A percentile compares a stretch with the other conserved stretches of the same genome.
Conservation (phyloP, 2,113 vertebrate species). For the Xenopus tropicalis region UCB_Xtro_10.0 CM004443.2:168805501-168806000, state of each 20-base stretch:
- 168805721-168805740: constrained; percentile 60
- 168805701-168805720: constrained; percentile 68
- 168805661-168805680: constrained; percentile 67
- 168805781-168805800: constrained; percentile 56
- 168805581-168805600: constrained; percentile 71
- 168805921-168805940: constrained; percentile 33
- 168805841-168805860: constrained; percentile 59
- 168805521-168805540: constrained; percentile 66
- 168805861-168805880: constrained; percentile 53
- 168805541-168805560: constrained; percentile 75
- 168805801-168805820: constrained; percentile 56
- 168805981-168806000: neutral
- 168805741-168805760: constrained; percentile 69
- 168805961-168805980: neutral
- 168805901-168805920: constrained; percentile 42
- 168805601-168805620: constrained; percentile 75
- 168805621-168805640: constrained; percentile 79
- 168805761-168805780: constrained; percentile 56
- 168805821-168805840: constrained; percentile 22
- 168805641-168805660: constrained; percentile 71
- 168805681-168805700: constrained; percentile 70
- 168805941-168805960: constrained; percentile 18
- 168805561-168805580: constrained; percentile 81
- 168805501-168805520: constrained; percentile 52
- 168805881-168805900: constrained; percentile 42